Evolutionary conservation across 2,797 vertebrate genomes (phyloP).

Genomic region (Australoheros facetus): DNA sequence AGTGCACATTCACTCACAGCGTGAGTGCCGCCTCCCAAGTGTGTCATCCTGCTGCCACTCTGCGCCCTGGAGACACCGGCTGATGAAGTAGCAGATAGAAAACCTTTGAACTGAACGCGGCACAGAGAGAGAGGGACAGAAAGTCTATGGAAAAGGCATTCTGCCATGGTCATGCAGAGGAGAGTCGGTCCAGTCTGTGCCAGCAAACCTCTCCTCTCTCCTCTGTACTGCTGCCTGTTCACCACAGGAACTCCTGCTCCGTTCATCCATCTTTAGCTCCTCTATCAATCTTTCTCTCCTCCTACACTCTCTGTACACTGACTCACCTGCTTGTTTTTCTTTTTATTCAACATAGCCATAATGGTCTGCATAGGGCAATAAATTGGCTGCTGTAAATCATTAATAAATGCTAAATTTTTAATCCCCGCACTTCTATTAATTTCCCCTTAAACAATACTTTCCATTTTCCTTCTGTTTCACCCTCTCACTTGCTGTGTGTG

Average conservation of each 20-base stretch:
- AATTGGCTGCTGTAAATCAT: neutral
- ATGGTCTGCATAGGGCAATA: neutral
- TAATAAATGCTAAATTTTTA: neutral
- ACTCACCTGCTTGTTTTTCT: neutral
- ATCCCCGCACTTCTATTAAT: neutral
- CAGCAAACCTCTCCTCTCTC: constrained; percentile 44
- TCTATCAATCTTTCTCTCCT: constrained; percentile 13
- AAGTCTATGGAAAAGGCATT: constrained; percentile 32
- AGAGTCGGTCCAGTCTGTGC: constrained; percentile 42
- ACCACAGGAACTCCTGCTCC: constrained; percentile 24
- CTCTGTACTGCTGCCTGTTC: constrained; percentile 45
- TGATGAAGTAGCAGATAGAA: constrained; percentile 66
- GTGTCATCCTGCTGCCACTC: constrained; percentile 48
- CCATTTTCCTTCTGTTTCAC: neutral
- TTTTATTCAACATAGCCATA: neutral
- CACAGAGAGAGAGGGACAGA: neutral
- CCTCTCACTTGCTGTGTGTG: neutral
- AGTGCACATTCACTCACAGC: constrained; percentile 37
- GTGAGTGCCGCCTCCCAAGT: constrained; percentile 40
- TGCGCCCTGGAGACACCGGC: constrained; percentile 47
- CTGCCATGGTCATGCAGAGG: constrained; percentile 49
- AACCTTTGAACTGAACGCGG: constrained; percentile 56
- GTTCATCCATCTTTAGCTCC: constrained; percentile 32
- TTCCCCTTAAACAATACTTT: neutral
- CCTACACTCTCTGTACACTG: neutral